Evolutionary conservation across 2,113 vertebrate genomes (phyloP).

Genomic region (Menura novaehollandiae): DNA sequence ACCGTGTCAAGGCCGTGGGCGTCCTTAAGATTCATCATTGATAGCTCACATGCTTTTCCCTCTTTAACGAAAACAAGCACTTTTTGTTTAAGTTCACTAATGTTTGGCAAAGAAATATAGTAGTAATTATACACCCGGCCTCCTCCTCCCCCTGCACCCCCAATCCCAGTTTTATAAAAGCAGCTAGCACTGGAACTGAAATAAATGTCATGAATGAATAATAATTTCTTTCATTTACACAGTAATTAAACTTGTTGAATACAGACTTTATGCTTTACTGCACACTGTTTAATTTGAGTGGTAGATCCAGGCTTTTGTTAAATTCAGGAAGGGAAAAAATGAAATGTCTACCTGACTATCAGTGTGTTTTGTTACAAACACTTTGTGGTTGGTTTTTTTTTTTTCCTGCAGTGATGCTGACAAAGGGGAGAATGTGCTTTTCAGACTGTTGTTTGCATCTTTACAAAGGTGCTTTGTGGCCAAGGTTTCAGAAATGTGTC

Average conservation of each 20-base stretch:
- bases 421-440: neutral
- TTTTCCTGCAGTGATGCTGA: neutral
- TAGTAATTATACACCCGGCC: conserved; percentile 67
- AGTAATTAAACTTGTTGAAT: conserved; percentile 77
- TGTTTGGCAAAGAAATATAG: conserved; percentile 75
- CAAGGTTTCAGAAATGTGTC: neutral
- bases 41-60: conserved; percentile 72
- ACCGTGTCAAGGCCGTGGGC: conserved; percentile 55
- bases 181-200: conserved; percentile 59
- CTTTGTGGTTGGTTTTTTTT: neutral
- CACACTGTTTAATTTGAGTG: conserved; percentile 58
- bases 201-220: conserved; percentile 77
- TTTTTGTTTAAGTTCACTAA: conserved; percentile 79
- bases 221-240: conserved; percentile 77
- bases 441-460: neutral
- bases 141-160: neutral
- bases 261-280: conserved; percentile 65
- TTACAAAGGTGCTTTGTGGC: neutral
- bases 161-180: conserved; percentile 51
- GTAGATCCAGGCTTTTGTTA: conserved; percentile 63
- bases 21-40: conserved; percentile 65
- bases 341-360: conserved; percentile 37
- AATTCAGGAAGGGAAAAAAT: conserved; percentile 45
- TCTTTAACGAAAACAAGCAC: conserved; percentile 72
- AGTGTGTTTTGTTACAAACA: neutral